Evolutionary conservation across 2,888 invertebrate species (phyloP), one percentile per base, ranked within the genome.

Genomic region (Boloria selene): DNA sequence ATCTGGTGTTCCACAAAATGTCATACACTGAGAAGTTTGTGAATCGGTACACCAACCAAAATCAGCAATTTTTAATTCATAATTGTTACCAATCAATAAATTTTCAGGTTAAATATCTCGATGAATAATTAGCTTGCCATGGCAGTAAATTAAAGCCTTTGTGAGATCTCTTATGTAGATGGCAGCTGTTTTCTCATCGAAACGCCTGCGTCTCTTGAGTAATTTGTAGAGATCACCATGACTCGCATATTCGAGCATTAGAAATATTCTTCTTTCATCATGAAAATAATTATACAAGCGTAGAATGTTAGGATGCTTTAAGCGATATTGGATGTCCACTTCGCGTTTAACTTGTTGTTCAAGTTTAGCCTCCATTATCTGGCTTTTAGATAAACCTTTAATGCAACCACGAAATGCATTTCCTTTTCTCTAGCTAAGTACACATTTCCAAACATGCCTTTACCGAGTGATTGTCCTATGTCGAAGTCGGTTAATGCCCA

Each of bases 41-140:
- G 98, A 97, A 86, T 99, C 98, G 0, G 99, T 98, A 0, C 98
- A 98, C 99, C 99, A 99, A 14, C 99, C 99, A 90, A 99, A 99
- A 86, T 99, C 99, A 5, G 98, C 98, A 73, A 99, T 97, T 91
- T 99, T 99, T 0, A 99, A 90, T 77, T 98, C 96, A 50, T 96
- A 96, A 67, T 95, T 95, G 65, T 95, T 92, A 1, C 97, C 97
- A 4, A 99, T 93, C 5, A 99, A 91, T 52, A 99, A 90, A 86
- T 99, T 99, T 82, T 99, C 99, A 0, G 99, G 98, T 84, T 99
- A 99, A 16, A 99, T 97, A 80, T 99, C 99, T 69, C 98, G 93
- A 84, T 99, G 98, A 72, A 98, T 98, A 0, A 98, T 98, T 86
- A 97, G 96, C 76, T 96, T 97, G 50, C 94, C 93, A 78, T 99